Evolutionary conservation across 2,797 vertebrate genomes (phyloP).

Genomic region (Simalia tracyae): DNA sequence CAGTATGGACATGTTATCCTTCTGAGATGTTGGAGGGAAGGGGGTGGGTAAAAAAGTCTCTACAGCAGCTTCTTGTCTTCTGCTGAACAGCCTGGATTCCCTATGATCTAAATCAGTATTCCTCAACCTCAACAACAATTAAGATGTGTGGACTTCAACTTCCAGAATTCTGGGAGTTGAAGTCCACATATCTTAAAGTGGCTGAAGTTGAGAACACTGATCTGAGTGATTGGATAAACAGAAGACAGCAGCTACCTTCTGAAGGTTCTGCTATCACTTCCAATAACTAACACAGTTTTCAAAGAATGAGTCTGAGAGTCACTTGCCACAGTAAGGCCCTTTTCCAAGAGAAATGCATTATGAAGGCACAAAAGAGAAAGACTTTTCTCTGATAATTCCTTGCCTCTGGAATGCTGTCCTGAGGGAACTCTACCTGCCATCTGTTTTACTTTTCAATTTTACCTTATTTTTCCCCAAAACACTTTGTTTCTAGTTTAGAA

Average conservation of each 20-base stretch:
- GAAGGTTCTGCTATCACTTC: not conserved
- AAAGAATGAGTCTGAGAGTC: not conserved
- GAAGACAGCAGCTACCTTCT: not conserved
- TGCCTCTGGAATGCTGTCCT: not conserved
- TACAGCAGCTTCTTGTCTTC: not conserved
- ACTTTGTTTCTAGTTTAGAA: not conserved
- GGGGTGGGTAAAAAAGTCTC: not conserved
- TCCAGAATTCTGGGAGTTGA: not conserved
- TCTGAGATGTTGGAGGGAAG: not conserved
- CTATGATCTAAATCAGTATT: not conserved
- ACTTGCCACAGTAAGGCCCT: not conserved
- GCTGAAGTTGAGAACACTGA: not conserved
- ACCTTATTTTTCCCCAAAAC: not conserved
- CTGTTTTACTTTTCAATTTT: not conserved
- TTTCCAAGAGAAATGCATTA: not conserved
- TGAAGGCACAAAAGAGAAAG: not conserved
- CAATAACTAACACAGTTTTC: not conserved
- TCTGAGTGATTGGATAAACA: not conserved
- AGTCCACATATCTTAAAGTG: not conserved
- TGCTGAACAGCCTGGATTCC: not conserved
- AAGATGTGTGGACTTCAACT: not conserved
- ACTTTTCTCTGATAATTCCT: not conserved
- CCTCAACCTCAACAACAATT: not conserved
- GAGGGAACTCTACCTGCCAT: not conserved
- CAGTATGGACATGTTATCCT: not conserved